Conservation (phyloP, 2,888 invertebrate genomes). For the Amblyjoppa proteus region DNA sequence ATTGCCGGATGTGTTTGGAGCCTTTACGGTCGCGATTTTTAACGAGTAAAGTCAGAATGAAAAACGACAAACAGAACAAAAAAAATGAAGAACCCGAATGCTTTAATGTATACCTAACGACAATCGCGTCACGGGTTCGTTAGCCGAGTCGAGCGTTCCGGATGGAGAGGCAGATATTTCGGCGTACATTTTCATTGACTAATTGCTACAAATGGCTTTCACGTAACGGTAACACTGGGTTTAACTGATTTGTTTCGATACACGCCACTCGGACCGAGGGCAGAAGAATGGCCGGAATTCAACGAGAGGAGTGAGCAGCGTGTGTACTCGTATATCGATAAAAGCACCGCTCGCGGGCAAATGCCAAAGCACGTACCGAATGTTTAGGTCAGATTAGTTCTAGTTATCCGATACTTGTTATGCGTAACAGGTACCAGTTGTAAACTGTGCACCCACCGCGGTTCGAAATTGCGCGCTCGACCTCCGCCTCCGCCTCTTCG, state of each 20-base stretch:
- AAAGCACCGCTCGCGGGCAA: slow-evolving; percentile 19
- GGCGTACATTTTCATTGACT: slow-evolving; percentile 48
- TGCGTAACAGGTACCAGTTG: slow-evolving; percentile 67
- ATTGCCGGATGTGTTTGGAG: slow-evolving; percentile 16
- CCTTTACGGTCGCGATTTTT: not conserved
- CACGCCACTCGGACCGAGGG: slow-evolving; percentile 1
- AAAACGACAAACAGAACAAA: not conserved
- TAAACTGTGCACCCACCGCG: slow-evolving; percentile 60
- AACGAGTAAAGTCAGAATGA: not conserved
- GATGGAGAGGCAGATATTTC: not conserved
- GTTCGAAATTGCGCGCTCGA: slow-evolving; percentile 56
- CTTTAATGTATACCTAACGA: not conserved
- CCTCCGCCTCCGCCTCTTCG: not conserved
- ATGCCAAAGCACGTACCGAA: slow-evolving; percentile 61
- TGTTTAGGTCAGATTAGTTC: slow-evolving; percentile 69
- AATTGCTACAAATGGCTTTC: slow-evolving; percentile 45
- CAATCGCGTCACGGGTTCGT: not conserved
- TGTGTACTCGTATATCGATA: slow-evolving; percentile 61
- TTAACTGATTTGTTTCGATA: slow-evolving; percentile 57
- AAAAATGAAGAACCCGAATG: not conserved
- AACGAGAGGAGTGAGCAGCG: slow-evolving; percentile 15
- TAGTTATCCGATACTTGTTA: slow-evolving; percentile 67
- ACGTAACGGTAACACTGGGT: slow-evolving; percentile 8
- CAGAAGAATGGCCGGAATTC: not conserved
- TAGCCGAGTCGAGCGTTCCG: slow-evolving; percentile 6